Conservation (phyloP, 2,888 invertebrate genomes). For the Acanthosepion lycidas region DNA sequence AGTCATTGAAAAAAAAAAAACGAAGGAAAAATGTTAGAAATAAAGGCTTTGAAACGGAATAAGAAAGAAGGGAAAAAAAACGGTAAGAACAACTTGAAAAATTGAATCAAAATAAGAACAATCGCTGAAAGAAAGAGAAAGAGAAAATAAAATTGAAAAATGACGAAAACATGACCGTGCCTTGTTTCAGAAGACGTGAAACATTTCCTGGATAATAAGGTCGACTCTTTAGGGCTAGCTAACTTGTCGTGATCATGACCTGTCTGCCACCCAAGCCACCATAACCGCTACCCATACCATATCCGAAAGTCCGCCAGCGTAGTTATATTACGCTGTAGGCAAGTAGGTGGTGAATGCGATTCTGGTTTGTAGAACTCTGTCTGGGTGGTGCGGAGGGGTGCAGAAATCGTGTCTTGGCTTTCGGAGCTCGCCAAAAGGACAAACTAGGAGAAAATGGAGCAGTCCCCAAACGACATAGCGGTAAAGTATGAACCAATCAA, state of each 20-base stretch:
- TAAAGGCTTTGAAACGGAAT: no score
- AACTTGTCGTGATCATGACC: constrained; percentile 11
- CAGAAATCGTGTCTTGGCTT: neutral
- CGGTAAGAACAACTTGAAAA: no score
- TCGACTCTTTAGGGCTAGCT: neutral
- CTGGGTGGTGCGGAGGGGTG: neutral
- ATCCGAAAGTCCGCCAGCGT: neutral
- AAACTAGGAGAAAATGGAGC: neutral
- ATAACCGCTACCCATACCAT: neutral
- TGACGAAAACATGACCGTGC: neutral
- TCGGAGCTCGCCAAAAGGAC: neutral
- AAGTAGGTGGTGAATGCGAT: neutral
- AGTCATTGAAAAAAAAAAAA: neutral
- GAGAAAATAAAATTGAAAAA: neutral
- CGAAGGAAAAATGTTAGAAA: neutral
- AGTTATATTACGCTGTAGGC: neutral
- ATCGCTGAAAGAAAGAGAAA: no score
- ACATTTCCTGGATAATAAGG: neutral
- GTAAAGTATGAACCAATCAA: neutral
- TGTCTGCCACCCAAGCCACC: neutral
- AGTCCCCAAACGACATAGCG: neutral
- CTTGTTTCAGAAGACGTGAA: neutral
- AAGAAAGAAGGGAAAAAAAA: no score
- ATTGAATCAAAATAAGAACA: no score
- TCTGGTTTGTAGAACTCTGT: neutral